Conservation (phyloP, 1,140 invertebrate species). For the Camponotus floridanus region DNA sequence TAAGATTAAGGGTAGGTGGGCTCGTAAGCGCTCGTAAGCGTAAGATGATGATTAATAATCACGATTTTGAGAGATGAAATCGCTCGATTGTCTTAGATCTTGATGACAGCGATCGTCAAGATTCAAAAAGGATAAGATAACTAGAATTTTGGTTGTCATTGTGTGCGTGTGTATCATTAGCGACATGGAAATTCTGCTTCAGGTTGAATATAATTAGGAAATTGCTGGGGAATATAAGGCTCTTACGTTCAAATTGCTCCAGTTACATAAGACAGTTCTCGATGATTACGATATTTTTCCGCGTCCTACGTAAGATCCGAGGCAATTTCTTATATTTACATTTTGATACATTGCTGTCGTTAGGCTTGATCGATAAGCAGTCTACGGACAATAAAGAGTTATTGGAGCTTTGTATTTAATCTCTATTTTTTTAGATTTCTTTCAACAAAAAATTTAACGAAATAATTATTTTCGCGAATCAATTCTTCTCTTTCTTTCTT, state of each 20-base stretch:
- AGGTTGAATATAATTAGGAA: conserved; percentile 38
- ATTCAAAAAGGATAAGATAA: neutral
- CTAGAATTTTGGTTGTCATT: neutral
- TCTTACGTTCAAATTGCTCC: conserved; percentile 21
- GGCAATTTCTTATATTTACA: conserved; percentile 1
- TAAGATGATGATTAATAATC: too few relatives aligned
- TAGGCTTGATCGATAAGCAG: neutral
- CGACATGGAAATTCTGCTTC: conserved; percentile 14
- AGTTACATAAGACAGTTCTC: conserved; percentile 5
- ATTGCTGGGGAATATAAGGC: neutral
- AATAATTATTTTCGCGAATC: neutral
- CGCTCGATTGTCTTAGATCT: neutral
- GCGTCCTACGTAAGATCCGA: neutral
- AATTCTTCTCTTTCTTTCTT: neutral
- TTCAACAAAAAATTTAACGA: conserved; percentile 7
- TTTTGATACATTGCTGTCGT: neutral
- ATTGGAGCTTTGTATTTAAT: neutral
- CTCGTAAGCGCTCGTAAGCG: too few relatives aligned
- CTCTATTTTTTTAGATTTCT: neutral
- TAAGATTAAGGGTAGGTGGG: neutral
- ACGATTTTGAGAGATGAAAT: neutral
- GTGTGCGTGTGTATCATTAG: neutral
- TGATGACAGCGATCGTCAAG: neutral
- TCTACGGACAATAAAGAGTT: too few relatives aligned
- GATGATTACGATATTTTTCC: conserved; percentile 19